Conservation (phyloP, 2,888 invertebrate genomes). For the Lomographa bimaculata region DNA sequence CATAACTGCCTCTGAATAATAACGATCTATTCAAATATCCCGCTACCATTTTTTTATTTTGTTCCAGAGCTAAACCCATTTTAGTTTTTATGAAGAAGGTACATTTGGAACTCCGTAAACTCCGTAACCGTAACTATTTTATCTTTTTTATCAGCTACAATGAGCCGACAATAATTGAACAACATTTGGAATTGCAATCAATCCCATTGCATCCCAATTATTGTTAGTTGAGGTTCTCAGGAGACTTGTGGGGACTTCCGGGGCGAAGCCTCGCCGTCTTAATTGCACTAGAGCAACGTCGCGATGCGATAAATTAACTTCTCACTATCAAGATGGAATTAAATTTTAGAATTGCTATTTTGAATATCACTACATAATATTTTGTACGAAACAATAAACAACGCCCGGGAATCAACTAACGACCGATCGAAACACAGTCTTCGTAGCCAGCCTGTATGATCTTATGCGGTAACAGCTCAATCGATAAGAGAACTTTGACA, state of each 20-base stretch:
- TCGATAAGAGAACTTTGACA: slow-evolving; percentile 28
- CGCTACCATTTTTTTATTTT: too few relatives aligned
- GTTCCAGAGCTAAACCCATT: neutral
- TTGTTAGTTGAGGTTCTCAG: slow-evolving; percentile 35
- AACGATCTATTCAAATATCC: too few relatives aligned
- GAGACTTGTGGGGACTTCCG: slow-evolving; percentile 27
- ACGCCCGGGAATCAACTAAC: too few relatives aligned
- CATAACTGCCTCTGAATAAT: too few relatives aligned
- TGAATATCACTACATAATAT: slow-evolving; percentile 1
- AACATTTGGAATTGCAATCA: slow-evolving; percentile 45
- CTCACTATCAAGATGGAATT: slow-evolving; percentile 40
- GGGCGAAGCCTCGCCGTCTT: slow-evolving; percentile 30
- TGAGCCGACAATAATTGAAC: slow-evolving; percentile 41
- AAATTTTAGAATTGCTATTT: slow-evolving; percentile 29
- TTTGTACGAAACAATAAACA: neutral
- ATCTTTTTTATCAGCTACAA: slow-evolving; percentile 33
- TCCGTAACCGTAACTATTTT: too few relatives aligned
- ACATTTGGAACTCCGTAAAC: slow-evolving; percentile 17
- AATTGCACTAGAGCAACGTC: slow-evolving; percentile 34
- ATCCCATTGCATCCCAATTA: slow-evolving; percentile 42
- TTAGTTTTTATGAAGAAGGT: slow-evolving; percentile 9
- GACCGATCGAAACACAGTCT: too few relatives aligned
- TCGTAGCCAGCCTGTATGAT: too few relatives aligned
- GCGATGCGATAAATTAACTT: slow-evolving; percentile 34
- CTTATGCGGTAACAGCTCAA: too few relatives aligned